phyloP scores from a whole-genome alignment of 2,113 vertebrate species.

The Aphyosemion australe region DNA sequence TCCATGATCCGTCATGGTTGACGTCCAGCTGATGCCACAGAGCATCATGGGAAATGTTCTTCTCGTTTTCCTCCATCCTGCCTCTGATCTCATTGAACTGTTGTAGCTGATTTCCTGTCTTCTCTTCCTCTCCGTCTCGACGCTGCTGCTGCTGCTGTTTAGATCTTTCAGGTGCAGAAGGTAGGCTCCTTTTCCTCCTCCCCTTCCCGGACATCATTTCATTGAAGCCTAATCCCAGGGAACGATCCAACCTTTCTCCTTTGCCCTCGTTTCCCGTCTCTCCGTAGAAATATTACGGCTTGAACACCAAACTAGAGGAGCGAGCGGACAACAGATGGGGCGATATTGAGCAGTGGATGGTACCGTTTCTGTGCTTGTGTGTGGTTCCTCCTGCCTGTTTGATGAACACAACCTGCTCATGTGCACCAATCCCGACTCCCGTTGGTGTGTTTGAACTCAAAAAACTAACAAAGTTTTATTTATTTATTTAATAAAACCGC shows the following conservation, averaged over 20 bases:
- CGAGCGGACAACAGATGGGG: constrained; percentile 90
- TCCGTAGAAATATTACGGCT: constrained; percentile 93
- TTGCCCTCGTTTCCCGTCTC: constrained; percentile 15
- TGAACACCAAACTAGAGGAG: constrained; percentile 89
- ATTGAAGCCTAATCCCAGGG: not conserved
- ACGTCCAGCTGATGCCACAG: too few species aligned
- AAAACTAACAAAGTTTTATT: too few species aligned
- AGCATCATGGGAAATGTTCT: too few species aligned
- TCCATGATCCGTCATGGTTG: too few species aligned
- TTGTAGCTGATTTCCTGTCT: constrained; percentile 20
- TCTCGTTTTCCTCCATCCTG: too few species aligned
- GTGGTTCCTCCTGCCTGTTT: not conserved
- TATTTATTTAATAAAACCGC: too few species aligned
- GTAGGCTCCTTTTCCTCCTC: constrained; percentile 78
- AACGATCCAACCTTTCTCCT: not conserved
- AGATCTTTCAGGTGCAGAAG: constrained; percentile 99
- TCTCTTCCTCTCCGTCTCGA: constrained; percentile 32
- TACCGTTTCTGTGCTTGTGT: constrained; percentile 69
- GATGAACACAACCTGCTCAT: too few species aligned
- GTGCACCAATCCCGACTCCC: too few species aligned
- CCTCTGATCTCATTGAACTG: too few species aligned
- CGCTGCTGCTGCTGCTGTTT: constrained; percentile 52
- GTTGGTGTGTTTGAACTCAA: too few species aligned
- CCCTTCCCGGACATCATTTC: not conserved
- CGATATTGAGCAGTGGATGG: constrained; percentile 99